These are phyloP conservation scores for Eulemur rubriventer DNA, from an alignment of 2,797 vertebrate genomes.

Conservation along the genomic window DNA sequence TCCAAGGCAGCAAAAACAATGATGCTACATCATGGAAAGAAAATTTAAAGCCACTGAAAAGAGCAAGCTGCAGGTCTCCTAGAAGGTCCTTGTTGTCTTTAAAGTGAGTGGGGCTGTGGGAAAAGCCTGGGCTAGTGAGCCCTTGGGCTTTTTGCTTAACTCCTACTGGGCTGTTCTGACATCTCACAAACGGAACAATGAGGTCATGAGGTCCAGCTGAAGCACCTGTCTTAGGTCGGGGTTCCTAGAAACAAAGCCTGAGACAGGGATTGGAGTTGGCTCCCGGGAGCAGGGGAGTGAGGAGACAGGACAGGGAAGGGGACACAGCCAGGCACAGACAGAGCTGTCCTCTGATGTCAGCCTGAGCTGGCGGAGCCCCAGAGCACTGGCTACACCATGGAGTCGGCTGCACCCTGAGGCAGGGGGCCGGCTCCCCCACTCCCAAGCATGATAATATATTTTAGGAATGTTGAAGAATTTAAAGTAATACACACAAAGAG, in stretches of 20 bases:
- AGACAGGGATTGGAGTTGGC: background rate
- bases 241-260: background rate
- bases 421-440: background rate
- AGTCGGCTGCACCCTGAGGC: background rate
- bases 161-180: background rate
- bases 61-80: background rate
- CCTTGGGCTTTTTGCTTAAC: background rate
- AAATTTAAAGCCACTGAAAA: background rate
- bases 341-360: background rate
- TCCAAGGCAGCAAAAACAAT: background rate
- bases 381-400: background rate
- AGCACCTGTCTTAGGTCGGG: background rate
- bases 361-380: background rate
- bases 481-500: background rate
- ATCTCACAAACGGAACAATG: background rate
- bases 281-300: background rate
- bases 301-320: background rate
- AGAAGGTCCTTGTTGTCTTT: background rate
- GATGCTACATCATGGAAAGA: background rate
- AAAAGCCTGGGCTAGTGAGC: background rate
- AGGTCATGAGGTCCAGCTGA: background rate
- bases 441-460: too few species aligned
- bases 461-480: background rate
- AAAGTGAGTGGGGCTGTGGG: background rate
- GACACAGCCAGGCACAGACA: background rate